Evolutionary conservation across 2,797 vertebrate genomes (phyloP).

Genomic region (Chaunax sp.): DNA sequence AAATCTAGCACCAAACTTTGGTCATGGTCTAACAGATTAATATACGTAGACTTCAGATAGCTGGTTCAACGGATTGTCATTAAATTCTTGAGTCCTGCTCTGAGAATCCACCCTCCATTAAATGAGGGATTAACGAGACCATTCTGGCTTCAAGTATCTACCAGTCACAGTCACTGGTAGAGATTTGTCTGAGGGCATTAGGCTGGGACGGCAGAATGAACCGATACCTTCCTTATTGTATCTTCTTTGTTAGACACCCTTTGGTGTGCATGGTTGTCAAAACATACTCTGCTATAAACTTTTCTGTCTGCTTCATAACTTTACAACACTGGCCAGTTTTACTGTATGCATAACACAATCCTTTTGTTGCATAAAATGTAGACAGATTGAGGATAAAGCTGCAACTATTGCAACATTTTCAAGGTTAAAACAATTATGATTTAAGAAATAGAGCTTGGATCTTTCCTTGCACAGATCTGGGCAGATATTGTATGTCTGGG

Average conservation of each 20-base stretch:
- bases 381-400: not conserved
- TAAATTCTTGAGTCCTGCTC: not conserved
- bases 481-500: not conserved
- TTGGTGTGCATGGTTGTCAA: not conserved
- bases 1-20: conserved; percentile 22
- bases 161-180: too few species aligned
- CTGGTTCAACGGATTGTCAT: not conserved
- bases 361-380: not conserved
- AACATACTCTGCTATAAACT: not conserved
- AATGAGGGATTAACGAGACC: not conserved
- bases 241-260: not conserved
- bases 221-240: not conserved
- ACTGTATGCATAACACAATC: not conserved
- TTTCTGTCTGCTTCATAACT: conserved; percentile 2
- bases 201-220: too few species aligned
- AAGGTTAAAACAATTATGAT: not conserved
- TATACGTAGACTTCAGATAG: not conserved
- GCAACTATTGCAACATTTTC: not conserved
- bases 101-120: not conserved
- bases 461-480: not conserved
- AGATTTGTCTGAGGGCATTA: not conserved
- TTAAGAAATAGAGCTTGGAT: not conserved
- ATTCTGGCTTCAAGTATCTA: not conserved
- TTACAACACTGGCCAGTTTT: conserved; percentile 1
- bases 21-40: not conserved